Base-by-base conservation (phyloP, 2,113 vertebrate genomes). In the Sinocyclocheilus anshuiensis region DNA sequence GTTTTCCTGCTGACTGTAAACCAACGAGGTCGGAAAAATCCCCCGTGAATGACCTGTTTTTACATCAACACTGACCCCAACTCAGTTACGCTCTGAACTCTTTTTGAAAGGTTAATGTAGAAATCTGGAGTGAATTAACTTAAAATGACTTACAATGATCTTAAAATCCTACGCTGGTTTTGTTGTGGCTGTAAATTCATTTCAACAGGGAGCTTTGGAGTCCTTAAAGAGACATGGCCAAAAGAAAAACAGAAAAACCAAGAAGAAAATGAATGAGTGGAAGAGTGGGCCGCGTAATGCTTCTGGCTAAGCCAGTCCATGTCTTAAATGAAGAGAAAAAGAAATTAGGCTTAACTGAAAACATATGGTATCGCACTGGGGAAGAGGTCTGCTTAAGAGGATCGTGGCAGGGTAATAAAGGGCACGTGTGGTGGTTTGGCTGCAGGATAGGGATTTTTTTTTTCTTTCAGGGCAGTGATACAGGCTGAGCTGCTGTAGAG, bases 181-280 rank as follows among this genome's bases (percentile, higher is more conserved):
- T 97, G 96, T 97, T 97, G 96, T 96, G 96, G 96, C 95, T 95
- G 94, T 96, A 97, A 97, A 97, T 97, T 97, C 97, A 97, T 97
- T 97, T 96, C 94, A 97, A 98, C 97, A 96, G 95, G 95, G 96
- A 96, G 76, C 92, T 96, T 96, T 96, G 96, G 96, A 96, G 96
- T 96, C 96, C 95, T 94, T 95, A 94, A 95, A 97, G 53, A 57
- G 33, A 45, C 63, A 78, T 57, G 81, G 93, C 95, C 94, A 77
- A 81, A 89, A 86, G 61, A 83, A 88, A 91, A 91, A 87, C 90
- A 90, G 89, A 93, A 88, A 92, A 71, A 33, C 18, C 13, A 45
- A 76, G 80, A 78, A 92, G 93, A 90, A 94, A 80, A 80, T 80
- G 61, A 81, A 67, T 83, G 81, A 72, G 65, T 55, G 29, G 45